These are phyloP conservation scores for Rhineura floridana DNA, from an alignment of 2,113 vertebrate species.

Conservation along the genomic window DNA sequence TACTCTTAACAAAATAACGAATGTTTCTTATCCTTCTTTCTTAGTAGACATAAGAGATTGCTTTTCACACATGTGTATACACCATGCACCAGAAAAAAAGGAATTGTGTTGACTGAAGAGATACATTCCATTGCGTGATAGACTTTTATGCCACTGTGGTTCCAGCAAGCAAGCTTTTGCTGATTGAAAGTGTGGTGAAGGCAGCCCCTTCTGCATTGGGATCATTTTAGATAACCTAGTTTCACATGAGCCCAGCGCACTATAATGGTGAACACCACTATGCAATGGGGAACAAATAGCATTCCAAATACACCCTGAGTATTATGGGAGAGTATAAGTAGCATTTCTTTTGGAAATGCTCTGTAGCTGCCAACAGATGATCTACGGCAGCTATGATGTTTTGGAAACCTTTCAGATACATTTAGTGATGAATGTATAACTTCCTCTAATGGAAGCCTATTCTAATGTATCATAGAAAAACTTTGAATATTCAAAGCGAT, in stretches of 20 bases:
- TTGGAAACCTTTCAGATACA: constrained; percentile 41
- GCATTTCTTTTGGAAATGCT: constrained; percentile 24
- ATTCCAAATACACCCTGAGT: not conserved
- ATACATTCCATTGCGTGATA: not conserved
- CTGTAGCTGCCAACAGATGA: constrained; percentile 30
- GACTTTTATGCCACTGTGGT: not conserved
- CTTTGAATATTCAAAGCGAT: constrained; percentile 29
- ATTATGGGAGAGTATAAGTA: not conserved
- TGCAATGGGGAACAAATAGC: not conserved
- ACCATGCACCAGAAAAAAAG: not conserved
- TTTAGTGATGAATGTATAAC: constrained; percentile 55
- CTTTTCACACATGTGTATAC: too few species aligned
- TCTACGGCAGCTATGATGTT: not conserved
- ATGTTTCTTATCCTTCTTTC: not conserved
- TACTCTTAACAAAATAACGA: constrained; percentile 23
- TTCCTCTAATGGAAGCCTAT: constrained; percentile 67
- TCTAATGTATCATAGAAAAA: constrained; percentile 58
- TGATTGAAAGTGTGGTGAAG: too few species aligned
- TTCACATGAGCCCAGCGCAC: not conserved
- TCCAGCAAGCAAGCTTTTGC: not conserved
- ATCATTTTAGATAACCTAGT: not conserved
- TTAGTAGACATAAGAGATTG: not conserved
- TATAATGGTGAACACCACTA: not conserved
- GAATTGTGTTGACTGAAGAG: not conserved
- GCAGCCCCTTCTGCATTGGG: not conserved